Evolutionary conservation across 2,888 invertebrate species (phyloP).

Genomic region (Apamea crenata): DNA sequence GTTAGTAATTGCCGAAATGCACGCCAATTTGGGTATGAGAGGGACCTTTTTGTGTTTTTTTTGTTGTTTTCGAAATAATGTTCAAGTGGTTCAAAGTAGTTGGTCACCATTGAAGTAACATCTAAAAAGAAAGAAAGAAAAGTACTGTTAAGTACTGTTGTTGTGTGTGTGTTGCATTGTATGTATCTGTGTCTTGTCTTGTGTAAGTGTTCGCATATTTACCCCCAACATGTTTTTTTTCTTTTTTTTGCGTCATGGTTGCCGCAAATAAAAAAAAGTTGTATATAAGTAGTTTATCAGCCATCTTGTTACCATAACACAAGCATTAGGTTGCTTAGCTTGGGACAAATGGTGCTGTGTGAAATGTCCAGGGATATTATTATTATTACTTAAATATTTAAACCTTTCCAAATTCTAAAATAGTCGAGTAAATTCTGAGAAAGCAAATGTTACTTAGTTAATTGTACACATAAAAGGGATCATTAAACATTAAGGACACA

Average conservation of each 20-base stretch:
- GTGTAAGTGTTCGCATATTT: not conserved
- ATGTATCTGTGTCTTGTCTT: not conserved
- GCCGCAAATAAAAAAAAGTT: no score
- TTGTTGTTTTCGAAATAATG: not conserved
- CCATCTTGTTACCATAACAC: no score
- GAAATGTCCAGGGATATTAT: no score
- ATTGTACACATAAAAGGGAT: constrained; percentile 42
- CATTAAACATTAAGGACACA: constrained; percentile 42
- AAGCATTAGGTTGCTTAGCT: no score
- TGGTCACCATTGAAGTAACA: not conserved
- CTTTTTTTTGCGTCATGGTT: no score
- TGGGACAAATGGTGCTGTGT: no score
- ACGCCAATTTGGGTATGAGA: constrained; percentile 33
- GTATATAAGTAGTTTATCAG: no score
- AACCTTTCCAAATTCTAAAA: constrained; percentile 22
- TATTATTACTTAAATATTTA: constrained; percentile 34
- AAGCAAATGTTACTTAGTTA: constrained; percentile 38
- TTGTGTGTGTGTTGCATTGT: not conserved
- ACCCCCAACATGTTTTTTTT: no score
- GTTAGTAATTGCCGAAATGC: constrained; percentile 42
- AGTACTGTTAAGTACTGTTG: not conserved
- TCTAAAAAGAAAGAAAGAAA: not conserved
- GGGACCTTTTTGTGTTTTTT: not conserved
- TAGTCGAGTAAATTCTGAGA: constrained; percentile 8
- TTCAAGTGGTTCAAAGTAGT: not conserved